Evolutionary conservation across 2,888 invertebrate genomes (phyloP).

Genomic region (Perdita meconis): DNA sequence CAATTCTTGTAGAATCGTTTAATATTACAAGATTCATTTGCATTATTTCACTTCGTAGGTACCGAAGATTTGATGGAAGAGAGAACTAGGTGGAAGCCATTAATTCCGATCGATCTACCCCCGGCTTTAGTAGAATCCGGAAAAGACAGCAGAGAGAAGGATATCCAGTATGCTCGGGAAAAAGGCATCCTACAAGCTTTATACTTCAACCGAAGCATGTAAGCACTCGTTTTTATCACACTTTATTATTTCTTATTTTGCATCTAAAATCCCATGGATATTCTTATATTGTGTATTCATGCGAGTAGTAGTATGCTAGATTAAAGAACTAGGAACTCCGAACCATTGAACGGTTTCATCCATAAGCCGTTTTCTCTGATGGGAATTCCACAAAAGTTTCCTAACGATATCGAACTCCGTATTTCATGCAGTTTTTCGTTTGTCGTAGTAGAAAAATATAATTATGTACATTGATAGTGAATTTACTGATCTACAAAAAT

Average conservation of each 20-base stretch:
- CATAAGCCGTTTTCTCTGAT: constrained; percentile 79
- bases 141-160: constrained; percentile 93
- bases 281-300: constrained; percentile 53
- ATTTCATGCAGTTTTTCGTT: too few relatives aligned
- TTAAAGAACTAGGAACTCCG: constrained; percentile 73
- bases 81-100: constrained; percentile 90
- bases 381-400: constrained; percentile 75
- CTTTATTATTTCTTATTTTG: background rate
- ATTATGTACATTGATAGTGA: too few relatives aligned
- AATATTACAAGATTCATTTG: background rate
- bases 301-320: constrained; percentile 75
- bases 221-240: constrained; percentile 62
- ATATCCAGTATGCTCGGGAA: constrained; percentile 94
- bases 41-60: constrained; percentile 61
- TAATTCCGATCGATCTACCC: constrained; percentile 89
- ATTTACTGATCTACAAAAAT: too few relatives aligned
- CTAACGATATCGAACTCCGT: too few relatives aligned
- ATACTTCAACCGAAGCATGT: constrained; percentile 91
- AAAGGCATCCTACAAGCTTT: constrained; percentile 92
- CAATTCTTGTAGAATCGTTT: background rate
- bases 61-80: constrained; percentile 93
- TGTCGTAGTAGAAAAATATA: too few relatives aligned
- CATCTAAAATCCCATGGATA: constrained; percentile 14
- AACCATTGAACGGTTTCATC: constrained; percentile 78
- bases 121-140: constrained; percentile 89